A percentile compares a stretch with the other conserved stretches of the same genome.
Conservation (phyloP, 2,797 vertebrate genomes). For the Odontamblyopus rebecca region DNA sequence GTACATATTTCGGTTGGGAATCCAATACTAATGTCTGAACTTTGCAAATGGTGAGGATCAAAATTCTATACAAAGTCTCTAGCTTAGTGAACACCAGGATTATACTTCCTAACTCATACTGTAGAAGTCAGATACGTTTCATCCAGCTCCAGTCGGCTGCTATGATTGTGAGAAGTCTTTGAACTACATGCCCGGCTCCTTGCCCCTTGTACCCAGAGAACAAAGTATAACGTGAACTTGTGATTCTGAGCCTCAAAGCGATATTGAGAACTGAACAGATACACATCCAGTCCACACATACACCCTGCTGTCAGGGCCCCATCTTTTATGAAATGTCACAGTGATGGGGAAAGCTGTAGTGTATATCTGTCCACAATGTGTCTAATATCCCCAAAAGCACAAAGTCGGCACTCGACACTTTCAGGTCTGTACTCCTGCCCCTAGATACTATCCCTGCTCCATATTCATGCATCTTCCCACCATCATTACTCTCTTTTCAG, state of each 20-base stretch:
- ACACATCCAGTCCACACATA: constrained; percentile 35
- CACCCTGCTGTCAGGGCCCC: constrained; percentile 44
- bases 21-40: constrained; percentile 22
- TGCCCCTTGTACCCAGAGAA: constrained; percentile 31
- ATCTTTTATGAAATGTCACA: constrained; percentile 35
- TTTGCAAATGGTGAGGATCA: constrained; percentile 34
- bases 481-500: constrained; percentile 25
- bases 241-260: constrained; percentile 34
- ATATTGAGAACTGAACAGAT: constrained; percentile 40
- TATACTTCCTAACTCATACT: constrained; percentile 37
- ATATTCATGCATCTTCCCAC: constrained; percentile 35
- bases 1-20: background rate
- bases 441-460: constrained; percentile 28
- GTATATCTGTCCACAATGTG: constrained; percentile 31
- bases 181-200: constrained; percentile 31
- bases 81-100: constrained; percentile 37
- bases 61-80: constrained; percentile 25
- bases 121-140: constrained; percentile 41
- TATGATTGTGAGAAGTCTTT: constrained; percentile 37
- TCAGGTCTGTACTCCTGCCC: constrained; percentile 31
- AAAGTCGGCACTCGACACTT: constrained; percentile 26
- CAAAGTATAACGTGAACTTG: constrained; percentile 48
- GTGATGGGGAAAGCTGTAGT: constrained; percentile 1
- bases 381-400: constrained; percentile 32
- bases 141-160: constrained; percentile 37